Base-by-base conservation (phyloP, 2,888 invertebrate species). In the Agapetus fuscipes region DNA sequence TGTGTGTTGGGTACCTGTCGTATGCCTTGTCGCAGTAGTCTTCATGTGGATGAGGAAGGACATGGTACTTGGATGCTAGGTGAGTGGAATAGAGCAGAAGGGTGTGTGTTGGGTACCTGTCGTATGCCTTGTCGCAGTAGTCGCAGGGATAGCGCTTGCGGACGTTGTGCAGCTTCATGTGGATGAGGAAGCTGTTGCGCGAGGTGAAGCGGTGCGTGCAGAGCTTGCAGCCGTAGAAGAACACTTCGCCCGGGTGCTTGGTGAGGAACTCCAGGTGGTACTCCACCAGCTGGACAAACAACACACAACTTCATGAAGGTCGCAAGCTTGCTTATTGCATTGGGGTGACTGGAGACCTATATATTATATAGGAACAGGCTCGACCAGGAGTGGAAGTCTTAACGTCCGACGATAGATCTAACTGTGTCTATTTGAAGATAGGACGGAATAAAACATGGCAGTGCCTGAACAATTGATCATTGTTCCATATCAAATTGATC, bases 131-230 rank as follows among this genome's bases (percentile, higher is more conserved):
- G 30, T 43, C 45, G 39, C 48, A 48, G 25, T 42, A 42, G 24
- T 37, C 45, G 27, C 48, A 45, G 10, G 48, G 48, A 35, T 48
- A 48, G 11, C 48, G 28, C 43, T 48, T 48, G 30, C 48, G 37
- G 24, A 48, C 48, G 43, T 48, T 37, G 43, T 48, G 48, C 30
- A 45, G 37, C 30, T 45, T 45, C 48, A 48, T 48, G 41, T 48
- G 48, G 32, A 45, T 36, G 34, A 48, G 39, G 25, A 48, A 48
- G 16, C 42, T 37, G 39, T 48, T 48, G 34, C 48, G 36, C 17
- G 48, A 48, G 12, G 48, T 48, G 39, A 48, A 48, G 12, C 48
- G 48, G 35, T 40, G 35, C 29, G 48, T 35, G 34, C 48, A 48
- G 32, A 48, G 43, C 29, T 38, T 37, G 41, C 48, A 48, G 31